These are phyloP conservation scores for Perodicticus potto DNA, from an alignment of 2,797 vertebrate species.

Conservation along the genomic window DNA sequence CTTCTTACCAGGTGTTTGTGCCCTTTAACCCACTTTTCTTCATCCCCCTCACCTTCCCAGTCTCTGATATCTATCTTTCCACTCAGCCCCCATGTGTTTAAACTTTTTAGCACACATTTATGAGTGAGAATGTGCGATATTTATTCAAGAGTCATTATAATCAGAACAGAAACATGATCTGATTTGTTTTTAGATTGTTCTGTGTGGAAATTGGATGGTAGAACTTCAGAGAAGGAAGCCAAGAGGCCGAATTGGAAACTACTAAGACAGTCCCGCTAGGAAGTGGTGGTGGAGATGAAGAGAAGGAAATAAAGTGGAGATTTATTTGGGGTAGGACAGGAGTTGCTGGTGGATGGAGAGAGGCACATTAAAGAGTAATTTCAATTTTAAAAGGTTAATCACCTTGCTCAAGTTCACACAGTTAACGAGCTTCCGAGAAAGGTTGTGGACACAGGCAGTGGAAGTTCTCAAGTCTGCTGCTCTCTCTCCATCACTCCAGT, in stretches of 20 bases:
- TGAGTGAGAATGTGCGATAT: not conserved
- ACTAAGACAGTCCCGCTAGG: not conserved
- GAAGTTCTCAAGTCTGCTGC: not conserved
- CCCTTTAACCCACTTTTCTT: not conserved
- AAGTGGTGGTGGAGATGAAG: not conserved
- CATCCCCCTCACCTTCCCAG: not conserved
- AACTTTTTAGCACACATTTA: not conserved
- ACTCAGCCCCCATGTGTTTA: not conserved
- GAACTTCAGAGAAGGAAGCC: not conserved
- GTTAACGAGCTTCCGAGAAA: not conserved
- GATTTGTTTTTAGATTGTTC: not conserved
- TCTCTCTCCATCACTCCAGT: not conserved
- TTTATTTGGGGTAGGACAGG: not conserved
- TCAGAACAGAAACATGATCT: not conserved
- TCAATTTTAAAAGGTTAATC: conserved; percentile 44
- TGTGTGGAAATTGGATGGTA: not conserved
- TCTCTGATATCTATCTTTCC: no score
- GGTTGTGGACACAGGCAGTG: not conserved
- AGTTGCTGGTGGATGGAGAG: not conserved
- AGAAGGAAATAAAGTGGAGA: not conserved
- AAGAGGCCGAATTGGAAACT: not conserved
- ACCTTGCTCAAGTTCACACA: not conserved
- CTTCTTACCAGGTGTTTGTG: not conserved
- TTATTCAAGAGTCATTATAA: not conserved
- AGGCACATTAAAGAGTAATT: not conserved